Conservation (phyloP, 2,888 invertebrate genomes). For the Congeria kusceri region DNA sequence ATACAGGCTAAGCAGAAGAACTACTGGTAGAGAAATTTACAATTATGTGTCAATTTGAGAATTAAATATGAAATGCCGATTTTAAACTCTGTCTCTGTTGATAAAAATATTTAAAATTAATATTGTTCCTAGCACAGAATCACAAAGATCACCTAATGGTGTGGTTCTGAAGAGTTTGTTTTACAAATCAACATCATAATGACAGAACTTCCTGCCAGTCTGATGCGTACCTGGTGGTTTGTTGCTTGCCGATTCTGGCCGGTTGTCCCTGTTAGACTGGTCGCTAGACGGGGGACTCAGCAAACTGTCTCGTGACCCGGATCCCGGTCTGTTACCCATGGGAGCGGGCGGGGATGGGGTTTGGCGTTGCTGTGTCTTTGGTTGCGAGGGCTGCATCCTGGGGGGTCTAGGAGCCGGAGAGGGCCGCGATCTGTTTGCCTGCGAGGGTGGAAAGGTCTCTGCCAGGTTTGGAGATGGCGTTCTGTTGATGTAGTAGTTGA, state of each 20-base stretch:
- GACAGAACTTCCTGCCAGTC: too few relatives aligned
- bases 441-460: conserved; percentile 61
- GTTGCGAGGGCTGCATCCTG: conserved; percentile 68
- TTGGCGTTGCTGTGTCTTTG: conserved; percentile 68
- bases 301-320: conserved; percentile 62
- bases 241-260: conserved; percentile 72
- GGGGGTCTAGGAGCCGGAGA: conserved; percentile 69
- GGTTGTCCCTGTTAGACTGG: conserved; percentile 59
- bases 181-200: too few relatives aligned
- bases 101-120: too few relatives aligned
- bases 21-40: too few relatives aligned
- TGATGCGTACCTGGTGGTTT: conserved; percentile 71
- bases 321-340: conserved; percentile 55
- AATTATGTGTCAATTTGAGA: too few relatives aligned
- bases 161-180: too few relatives aligned
- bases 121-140: too few relatives aligned
- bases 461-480: conserved; percentile 58
- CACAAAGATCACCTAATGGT: too few relatives aligned
- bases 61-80: too few relatives aligned
- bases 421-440: conserved; percentile 44
- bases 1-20: too few relatives aligned
- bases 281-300: conserved; percentile 58
- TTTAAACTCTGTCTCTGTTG: too few relatives aligned
- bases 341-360: conserved; percentile 67
- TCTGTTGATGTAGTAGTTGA: conserved; percentile 48